These are phyloP conservation scores for Cactoblastis cactorum DNA, from an alignment of 2,888 invertebrate species.

Conservation along the genomic window DNA sequence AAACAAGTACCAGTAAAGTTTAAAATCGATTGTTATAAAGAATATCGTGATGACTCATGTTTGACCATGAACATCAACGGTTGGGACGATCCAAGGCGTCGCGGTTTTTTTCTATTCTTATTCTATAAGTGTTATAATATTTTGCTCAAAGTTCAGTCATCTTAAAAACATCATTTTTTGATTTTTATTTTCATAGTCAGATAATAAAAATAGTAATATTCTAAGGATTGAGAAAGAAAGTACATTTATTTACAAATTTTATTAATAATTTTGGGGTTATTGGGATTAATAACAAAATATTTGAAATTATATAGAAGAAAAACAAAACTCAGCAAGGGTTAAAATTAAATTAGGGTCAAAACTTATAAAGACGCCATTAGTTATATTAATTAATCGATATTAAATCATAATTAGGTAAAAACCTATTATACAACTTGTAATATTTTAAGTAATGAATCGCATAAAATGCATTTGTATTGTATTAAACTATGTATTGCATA, in stretches of 20 bases:
- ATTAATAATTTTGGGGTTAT: too few species aligned
- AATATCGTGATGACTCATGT: constrained; percentile 28
- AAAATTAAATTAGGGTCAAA: too few species aligned
- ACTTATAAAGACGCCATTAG: too few species aligned
- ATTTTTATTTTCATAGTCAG: too few species aligned
- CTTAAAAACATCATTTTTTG: background rate
- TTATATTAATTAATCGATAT: too few species aligned
- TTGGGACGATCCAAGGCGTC: constrained; percentile 27
- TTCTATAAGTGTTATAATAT: constrained; percentile 1
- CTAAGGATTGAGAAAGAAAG: too few species aligned
- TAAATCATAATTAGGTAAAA: background rate
- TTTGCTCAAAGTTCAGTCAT: background rate
- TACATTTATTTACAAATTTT: too few species aligned
- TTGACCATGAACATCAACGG: constrained; percentile 27
- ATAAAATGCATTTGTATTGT: background rate
- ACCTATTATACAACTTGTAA: background rate
- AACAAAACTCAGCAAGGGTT: too few species aligned
- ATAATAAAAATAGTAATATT: too few species aligned
- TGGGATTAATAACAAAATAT: too few species aligned
- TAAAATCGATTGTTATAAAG: background rate
- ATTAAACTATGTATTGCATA: background rate
- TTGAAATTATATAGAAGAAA: too few species aligned
- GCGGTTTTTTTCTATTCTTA: constrained; percentile 20
- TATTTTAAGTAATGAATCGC: background rate
- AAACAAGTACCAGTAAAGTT: background rate